phyloP scores from a whole-genome alignment of 2,797 vertebrate species.

The Pempheris klunzingeri region DNA sequence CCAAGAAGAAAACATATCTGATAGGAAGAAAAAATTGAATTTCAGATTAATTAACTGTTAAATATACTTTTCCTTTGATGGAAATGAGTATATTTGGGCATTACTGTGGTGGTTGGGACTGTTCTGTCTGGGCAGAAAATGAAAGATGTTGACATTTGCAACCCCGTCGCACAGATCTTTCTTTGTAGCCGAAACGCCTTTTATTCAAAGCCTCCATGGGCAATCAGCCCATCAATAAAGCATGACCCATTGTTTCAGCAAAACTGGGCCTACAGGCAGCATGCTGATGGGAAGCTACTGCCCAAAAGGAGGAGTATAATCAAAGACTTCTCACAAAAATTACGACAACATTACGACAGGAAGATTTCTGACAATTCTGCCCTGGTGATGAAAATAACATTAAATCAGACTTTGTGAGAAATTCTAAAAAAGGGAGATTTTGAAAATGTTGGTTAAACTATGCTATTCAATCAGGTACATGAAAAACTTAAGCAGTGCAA shows the following conservation, averaged over 20 bases:
- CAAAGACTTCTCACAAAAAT: constrained; percentile 38
- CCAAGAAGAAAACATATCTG: constrained; percentile 97
- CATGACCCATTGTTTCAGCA: constrained; percentile 79
- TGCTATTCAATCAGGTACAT: background rate
- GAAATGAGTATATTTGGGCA: constrained; percentile 19
- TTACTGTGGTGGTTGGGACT: constrained; percentile 23
- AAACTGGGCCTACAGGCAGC: constrained; percentile 55
- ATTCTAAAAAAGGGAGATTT: background rate
- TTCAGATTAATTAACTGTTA: background rate
- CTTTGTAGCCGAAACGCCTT: constrained; percentile 78
- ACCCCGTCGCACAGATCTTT: constrained; percentile 65
- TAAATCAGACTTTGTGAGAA: background rate
- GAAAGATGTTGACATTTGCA: constrained; percentile 72
- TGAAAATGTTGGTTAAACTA: background rate
- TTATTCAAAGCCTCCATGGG: constrained; percentile 73
- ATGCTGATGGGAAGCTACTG: constrained; percentile 52
- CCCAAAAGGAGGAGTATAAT: constrained; percentile 25
- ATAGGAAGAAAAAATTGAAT: background rate
- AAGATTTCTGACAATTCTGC: constrained; percentile 2
- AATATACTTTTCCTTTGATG: background rate
- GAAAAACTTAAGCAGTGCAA: background rate
- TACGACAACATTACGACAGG: constrained; percentile 3
- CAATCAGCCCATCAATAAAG: constrained; percentile 80
- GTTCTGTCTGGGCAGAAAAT: constrained; percentile 46
- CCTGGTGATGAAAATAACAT: background rate